Evolutionary conservation across 2,888 invertebrate species (phyloP), one percentile per base, ranked within the genome.

Genomic region (Scrobipalpa atriplicella): DNA sequence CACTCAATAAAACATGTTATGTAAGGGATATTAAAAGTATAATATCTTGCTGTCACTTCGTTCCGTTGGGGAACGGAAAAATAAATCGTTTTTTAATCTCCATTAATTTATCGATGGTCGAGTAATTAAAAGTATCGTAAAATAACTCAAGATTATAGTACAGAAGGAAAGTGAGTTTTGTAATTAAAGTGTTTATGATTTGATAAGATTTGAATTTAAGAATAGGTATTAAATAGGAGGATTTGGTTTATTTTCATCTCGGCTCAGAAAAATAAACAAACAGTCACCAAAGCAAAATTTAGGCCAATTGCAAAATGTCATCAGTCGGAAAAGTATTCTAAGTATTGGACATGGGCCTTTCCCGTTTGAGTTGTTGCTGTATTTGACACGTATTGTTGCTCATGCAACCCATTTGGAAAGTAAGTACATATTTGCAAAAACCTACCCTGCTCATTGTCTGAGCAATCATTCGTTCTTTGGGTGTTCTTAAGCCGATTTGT

Each of bases 151-250:
- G 47, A 47, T 47, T 16, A 47, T n/a, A 7, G n/a, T 16, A n/a
- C n/a, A 47, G 47, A 47, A 47, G 47, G 47, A 47, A 47, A 47
- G 47, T 47, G 47, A 47, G 47, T 47, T 47, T 47, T 47, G 47
- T 47, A 47, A 47, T 47, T 52, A 52, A 52, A 18, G 10, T 16
- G 19, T 52, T 18, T 6, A 19, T 11, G 9, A 18, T 51, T 52
- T 52, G 10, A 18, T n/a, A 18, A 52, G 10, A 19, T 47, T 11
- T 47, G 47, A 2, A 52, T 10, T 18, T 5, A 10, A 2, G 52
- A 16, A 19, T 16, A 10, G 9, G 2, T 41, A 41, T 41, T 41
- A n/a, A n/a, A n/a, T n/a, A 2, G 11, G 41, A 11, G 41, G 13
- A 41, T 41, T 41, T 41, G 9, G 9, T 41, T 41, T 13, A 41